phyloP scores from a whole-genome alignment of 2,888 invertebrate genomes.

The Xestia rhomboidea region DNA sequence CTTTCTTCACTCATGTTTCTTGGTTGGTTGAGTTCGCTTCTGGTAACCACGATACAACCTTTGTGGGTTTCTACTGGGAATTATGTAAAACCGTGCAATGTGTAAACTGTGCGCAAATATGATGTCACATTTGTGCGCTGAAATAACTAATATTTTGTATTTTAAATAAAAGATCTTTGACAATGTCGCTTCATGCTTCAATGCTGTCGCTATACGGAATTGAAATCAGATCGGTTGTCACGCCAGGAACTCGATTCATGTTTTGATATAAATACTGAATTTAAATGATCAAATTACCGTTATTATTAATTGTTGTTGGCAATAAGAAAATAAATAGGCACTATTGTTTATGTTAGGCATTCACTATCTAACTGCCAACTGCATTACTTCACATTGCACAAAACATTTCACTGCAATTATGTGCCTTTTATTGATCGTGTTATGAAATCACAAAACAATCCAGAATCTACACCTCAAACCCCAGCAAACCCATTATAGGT shows the following conservation, averaged over 20 bases:
- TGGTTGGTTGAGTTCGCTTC: constrained; percentile 31
- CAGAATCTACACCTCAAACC: background rate
- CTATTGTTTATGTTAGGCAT: constrained; percentile 8
- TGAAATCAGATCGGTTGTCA: constrained; percentile 20
- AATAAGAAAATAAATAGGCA: constrained; percentile 7
- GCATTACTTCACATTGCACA: background rate
- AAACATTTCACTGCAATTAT: background rate
- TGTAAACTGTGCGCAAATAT: background rate
- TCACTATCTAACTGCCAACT: background rate
- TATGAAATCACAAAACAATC: background rate
- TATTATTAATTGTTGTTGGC: constrained; percentile 14
- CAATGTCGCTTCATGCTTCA: constrained; percentile 27
- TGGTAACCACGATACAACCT: constrained; percentile 8
- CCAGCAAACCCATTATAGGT: background rate
- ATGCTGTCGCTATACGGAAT: constrained; percentile 47
- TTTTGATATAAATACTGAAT: constrained; percentile 12
- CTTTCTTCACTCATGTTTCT: constrained; percentile 32
- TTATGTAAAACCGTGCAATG: constrained; percentile 19
- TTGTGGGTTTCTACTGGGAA: constrained; percentile 21
- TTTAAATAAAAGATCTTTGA: constrained; percentile 1
- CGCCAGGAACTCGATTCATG: constrained; percentile 24
- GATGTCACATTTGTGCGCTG: background rate
- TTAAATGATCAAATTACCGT: constrained; percentile 10
- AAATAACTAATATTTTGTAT: constrained; percentile 10
- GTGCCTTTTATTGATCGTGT: background rate